A percentile compares a stretch with the other conserved stretches of the same genome.
These are phyloP conservation scores for Chlamydotis undulata DNA, from an alignment of 2,113 vertebrate genomes.

Conservation along the genomic window DNA sequence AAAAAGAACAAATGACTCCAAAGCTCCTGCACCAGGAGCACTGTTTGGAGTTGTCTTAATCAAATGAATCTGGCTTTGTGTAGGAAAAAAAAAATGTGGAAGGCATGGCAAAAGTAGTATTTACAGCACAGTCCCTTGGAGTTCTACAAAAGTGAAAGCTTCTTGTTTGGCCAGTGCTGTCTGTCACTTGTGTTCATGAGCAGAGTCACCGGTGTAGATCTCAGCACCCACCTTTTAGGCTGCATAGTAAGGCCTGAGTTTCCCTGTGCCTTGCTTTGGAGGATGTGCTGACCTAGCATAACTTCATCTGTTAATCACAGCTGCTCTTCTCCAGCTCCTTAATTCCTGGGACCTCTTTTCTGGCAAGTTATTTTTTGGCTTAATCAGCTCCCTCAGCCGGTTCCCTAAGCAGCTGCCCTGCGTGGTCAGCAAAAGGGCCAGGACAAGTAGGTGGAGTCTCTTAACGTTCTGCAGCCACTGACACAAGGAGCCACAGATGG, in stretches of 20 bases:
- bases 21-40: neutral
- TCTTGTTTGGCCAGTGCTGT: neutral
- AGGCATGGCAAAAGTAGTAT: neutral
- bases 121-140: neutral
- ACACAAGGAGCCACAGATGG: rapidly evolving
- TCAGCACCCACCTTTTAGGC: neutral
- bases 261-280: neutral
- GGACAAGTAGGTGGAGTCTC: neutral
- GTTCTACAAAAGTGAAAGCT: neutral
- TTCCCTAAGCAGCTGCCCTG: neutral
- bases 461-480: neutral
- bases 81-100: neutral
- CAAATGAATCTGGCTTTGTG: neutral
- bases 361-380: neutral
- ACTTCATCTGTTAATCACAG: neutral
- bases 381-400: neutral
- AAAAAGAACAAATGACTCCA: neutral
- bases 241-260: neutral
- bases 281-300: neutral
- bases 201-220: neutral
- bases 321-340: neutral
- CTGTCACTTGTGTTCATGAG: neutral
- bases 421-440: neutral
- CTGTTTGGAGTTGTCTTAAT: neutral
- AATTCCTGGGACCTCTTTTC: neutral